These are phyloP conservation scores for Pseudanteris insignis DNA, from an alignment of 2,888 invertebrate species.

Conservation along the genomic window DNA sequence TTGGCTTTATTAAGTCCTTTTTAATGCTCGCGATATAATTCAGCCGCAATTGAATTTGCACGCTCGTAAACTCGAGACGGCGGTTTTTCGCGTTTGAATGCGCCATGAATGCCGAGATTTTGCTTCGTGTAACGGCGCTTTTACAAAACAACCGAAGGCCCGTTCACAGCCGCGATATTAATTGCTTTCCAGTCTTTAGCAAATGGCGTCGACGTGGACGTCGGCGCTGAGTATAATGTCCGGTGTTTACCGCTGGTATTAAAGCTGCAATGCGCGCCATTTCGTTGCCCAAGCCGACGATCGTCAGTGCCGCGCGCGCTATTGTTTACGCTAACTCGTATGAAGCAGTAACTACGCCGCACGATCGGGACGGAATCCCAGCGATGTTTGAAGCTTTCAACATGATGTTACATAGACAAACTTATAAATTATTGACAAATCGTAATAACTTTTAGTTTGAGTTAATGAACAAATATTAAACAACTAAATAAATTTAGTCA, in stretches of 20 bases:
- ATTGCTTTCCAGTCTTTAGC: conserved; percentile 59
- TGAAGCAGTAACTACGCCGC: too few relatives aligned
- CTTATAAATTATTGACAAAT: too few relatives aligned
- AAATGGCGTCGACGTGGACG: conserved; percentile 51
- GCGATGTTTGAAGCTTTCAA: too few relatives aligned
- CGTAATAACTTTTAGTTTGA: too few relatives aligned
- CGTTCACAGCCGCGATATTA: conserved; percentile 55
- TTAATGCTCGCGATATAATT: too few relatives aligned
- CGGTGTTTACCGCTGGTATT: conserved; percentile 51
- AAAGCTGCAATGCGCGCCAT: conserved; percentile 31
- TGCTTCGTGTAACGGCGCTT: conserved; percentile 25
- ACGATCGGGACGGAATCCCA: too few relatives aligned
- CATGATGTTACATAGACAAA: too few relatives aligned
- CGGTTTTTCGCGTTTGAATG: conserved; percentile 22
- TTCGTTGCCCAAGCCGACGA: too few relatives aligned
- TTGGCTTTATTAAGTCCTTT: neutral
- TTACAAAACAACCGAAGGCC: too few relatives aligned
- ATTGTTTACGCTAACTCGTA: too few relatives aligned
- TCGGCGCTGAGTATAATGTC: conserved; percentile 37
- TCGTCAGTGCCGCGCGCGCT: conserved; percentile 5
- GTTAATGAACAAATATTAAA: too few relatives aligned
- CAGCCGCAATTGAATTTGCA: conserved; percentile 9
- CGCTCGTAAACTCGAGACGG: conserved; percentile 14
- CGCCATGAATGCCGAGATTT: conserved; percentile 21
- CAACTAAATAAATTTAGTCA: too few relatives aligned